Base-by-base conservation (phyloP, 2,888 invertebrate genomes). In the Cephus sareptanus region DNA sequence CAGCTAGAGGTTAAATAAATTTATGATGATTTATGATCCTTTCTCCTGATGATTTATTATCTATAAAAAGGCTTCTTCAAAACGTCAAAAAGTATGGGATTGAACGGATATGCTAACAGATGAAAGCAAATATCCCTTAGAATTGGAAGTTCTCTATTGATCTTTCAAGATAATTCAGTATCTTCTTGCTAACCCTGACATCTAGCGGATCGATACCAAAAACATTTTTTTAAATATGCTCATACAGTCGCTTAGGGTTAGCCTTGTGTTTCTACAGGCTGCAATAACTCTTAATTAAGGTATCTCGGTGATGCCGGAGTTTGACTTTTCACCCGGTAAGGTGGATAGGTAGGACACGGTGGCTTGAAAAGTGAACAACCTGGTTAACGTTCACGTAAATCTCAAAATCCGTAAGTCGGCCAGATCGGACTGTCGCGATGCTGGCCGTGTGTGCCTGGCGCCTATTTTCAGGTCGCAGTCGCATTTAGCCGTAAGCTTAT, bases 381-480 rank as follows among this genome's bases (percentile, higher is more conserved):
- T 12, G 74, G 35, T 74, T 74, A 74, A 34, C 34, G 34, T 30
- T 9, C 30, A 30, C 15, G 35, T 74, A 74, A 74, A 74, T 74
- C 74, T 74, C 23, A 12, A 74, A 37, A 74, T 74, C 35, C 23
- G 74, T 74, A 35, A n/a, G 34, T 74, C 74, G 37, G 74, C 35
- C 74, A 74, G 30, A 56, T 77, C 76, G 68, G 30, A 73, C 77
- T 76, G 78, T 33, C 76, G 69, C 69, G 68, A 35, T 78, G 33
- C 37, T 35, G 74, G n/a, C 34, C 37, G 80, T 76, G 80, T 82
- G 82, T 84, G 83, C 84, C 83, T 83, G 82, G 81, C 81, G 77
- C 83, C 84, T 85, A 87, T 85, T 85, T 86, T 85, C 78, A 85
- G 70, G 34, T 35, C 76, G 23, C 73, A 76, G 76, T 78, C 78